Percentiles rank a stretch among this genome's conserved stretches.
These are phyloP conservation scores for Actenoides hombroni DNA, from an alignment of 2,113 vertebrate species.

Conservation along the genomic window DNA sequence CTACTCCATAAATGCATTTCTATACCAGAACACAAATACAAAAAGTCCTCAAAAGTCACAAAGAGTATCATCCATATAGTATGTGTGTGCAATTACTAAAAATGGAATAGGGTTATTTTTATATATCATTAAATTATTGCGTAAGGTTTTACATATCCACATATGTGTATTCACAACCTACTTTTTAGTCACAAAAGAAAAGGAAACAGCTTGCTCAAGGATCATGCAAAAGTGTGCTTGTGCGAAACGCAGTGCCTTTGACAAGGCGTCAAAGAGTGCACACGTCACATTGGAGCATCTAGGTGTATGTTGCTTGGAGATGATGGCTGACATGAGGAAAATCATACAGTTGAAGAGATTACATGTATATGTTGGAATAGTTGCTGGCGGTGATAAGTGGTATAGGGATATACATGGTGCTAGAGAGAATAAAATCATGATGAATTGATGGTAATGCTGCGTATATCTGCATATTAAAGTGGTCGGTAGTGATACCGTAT, in stretches of 20 bases:
- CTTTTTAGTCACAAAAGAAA: neutral
- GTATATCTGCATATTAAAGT: constrained; percentile 26
- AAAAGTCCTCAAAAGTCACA: neutral
- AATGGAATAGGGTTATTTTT: neutral
- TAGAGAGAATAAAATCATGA: neutral
- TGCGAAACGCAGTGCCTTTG: neutral
- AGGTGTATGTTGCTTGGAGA: neutral
- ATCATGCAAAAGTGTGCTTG: neutral
- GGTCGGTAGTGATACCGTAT: constrained; percentile 18
- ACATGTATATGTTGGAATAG: neutral
- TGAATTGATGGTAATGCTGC: neutral
- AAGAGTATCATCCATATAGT: neutral
- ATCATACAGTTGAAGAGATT: neutral
- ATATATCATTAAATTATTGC: neutral
- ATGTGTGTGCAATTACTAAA: neutral
- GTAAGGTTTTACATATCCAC: neutral
- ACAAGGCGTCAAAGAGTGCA: neutral
- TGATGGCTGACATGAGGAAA: neutral
- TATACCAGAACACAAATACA: neutral
- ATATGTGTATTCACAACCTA: neutral
- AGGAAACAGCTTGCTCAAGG: neutral
- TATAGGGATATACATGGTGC: neutral
- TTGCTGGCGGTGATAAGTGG: neutral
- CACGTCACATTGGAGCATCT: neutral
- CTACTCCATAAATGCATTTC: neutral